A percentile compares a stretch with the other conserved stretches of the same genome.
Conservation (phyloP, 2,113 vertebrate genomes). For the Carettochelys insculpta region DNA sequence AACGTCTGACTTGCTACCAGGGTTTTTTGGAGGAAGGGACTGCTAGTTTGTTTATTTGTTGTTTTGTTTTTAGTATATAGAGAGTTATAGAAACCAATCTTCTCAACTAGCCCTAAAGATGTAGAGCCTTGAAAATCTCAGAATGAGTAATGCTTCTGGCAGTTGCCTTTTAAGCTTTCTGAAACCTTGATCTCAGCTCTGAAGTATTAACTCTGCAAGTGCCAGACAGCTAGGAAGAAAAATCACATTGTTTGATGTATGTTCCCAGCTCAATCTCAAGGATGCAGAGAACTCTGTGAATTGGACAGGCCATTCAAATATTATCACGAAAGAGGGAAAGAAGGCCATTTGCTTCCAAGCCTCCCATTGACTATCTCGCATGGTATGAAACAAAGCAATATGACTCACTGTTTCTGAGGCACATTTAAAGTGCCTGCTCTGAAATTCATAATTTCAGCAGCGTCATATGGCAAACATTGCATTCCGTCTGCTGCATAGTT, state of each 20-base stretch:
- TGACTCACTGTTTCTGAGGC: neutral
- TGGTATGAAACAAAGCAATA: neutral
- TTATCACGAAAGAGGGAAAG: neutral
- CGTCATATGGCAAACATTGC: neutral
- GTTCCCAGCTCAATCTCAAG: slow-evolving; percentile 4
- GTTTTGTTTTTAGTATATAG: slow-evolving; percentile 39
- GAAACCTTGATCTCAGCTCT: slow-evolving; percentile 3
- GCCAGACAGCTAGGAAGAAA: neutral
- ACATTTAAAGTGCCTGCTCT: neutral
- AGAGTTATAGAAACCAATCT: slow-evolving; percentile 47
- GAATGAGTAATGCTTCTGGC: slow-evolving; percentile 22
- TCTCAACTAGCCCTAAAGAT: slow-evolving; percentile 36
- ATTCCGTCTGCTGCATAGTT: neutral
- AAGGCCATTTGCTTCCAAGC: neutral
- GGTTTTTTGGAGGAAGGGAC: neutral
- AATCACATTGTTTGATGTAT: neutral
- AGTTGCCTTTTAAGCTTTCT: slow-evolving; percentile 13
- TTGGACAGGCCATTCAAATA: neutral
- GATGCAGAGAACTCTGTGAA: neutral
- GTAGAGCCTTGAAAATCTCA: slow-evolving; percentile 19
- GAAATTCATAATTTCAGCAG: neutral
- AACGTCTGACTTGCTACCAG: slow-evolving; percentile 46
- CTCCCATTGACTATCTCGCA: neutral
- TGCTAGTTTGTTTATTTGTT: neutral
- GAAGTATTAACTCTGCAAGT: slow-evolving; percentile 27